phyloP scores from a whole-genome alignment of 2,113 vertebrate genomes.

The Stictonetta naevosa region DNA sequence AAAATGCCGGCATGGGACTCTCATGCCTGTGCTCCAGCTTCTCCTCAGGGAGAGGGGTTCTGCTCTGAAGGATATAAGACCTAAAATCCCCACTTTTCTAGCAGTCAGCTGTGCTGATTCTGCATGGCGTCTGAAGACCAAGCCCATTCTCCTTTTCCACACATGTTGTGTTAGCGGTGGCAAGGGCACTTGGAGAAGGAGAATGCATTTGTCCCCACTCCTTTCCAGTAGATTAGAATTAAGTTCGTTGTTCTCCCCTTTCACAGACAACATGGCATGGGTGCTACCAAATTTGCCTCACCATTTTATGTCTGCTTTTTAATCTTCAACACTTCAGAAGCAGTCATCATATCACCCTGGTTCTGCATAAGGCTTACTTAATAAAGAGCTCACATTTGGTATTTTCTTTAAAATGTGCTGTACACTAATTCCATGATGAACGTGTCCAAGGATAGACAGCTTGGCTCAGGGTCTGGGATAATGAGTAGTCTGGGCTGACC shows the following conservation, averaged over 20 bases:
- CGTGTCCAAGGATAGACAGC: neutral
- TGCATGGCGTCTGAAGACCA: neutral
- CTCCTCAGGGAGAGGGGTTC: neutral
- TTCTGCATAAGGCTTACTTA: neutral
- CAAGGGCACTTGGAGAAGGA: neutral
- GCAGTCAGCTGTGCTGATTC: neutral
- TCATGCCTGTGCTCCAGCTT: fast-evolving
- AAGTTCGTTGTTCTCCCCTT: neutral
- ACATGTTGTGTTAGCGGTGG: neutral
- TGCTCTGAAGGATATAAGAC: neutral
- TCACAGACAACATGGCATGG: neutral
- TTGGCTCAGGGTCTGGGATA: neutral
- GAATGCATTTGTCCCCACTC: neutral
- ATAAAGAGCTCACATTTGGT: neutral
- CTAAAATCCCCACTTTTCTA: neutral
- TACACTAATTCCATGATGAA: neutral
- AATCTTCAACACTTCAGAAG: neutral
- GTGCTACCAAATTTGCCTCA: neutral
- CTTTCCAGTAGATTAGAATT: neutral
- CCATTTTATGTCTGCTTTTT: neutral
- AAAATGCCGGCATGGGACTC: neutral
- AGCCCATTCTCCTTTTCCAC: neutral
- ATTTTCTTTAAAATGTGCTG: neutral
- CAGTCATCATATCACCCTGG: neutral
- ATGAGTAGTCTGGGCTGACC: neutral